Conservation (phyloP, 1,140 invertebrate species). For the Eufriesea mexicana region DNA sequence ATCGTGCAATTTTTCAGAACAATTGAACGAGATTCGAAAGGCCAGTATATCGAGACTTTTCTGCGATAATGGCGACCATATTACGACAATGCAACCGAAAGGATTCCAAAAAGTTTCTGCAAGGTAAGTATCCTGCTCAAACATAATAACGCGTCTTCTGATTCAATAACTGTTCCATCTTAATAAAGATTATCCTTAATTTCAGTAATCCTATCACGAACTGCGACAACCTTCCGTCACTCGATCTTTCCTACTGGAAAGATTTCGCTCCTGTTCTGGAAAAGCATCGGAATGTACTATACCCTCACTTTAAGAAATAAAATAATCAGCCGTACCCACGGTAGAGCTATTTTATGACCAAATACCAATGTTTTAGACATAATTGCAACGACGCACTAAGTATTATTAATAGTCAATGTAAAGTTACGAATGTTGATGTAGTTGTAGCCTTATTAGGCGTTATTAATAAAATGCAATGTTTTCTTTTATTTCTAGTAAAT, state of each 20-base stretch:
- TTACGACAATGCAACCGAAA: slow-evolving; percentile 88
- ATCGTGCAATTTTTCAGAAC: slow-evolving; percentile 84
- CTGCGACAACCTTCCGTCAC: slow-evolving; percentile 85
- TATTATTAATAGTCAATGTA: not conserved
- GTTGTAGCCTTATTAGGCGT: not conserved
- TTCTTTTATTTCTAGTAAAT: not conserved
- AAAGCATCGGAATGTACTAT: not conserved
- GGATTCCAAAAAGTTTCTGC: slow-evolving; percentile 85
- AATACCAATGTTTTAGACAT: not conserved
- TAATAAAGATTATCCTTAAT: slow-evolving; percentile 46
- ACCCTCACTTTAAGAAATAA: not conserved
- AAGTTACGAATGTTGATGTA: not conserved
- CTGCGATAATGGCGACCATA: slow-evolving; percentile 93
- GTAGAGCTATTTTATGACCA: not conserved
- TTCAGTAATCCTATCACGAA: slow-evolving; percentile 86
- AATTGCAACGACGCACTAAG: not conserved
- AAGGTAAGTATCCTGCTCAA: slow-evolving; percentile 80
- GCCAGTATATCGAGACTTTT: slow-evolving; percentile 90
- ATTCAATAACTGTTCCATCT: not conserved
- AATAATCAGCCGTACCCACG: not conserved
- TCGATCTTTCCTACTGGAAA: slow-evolving; percentile 87
- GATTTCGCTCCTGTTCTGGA: slow-evolving; percentile 71
- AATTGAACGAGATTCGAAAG: slow-evolving; percentile 93
- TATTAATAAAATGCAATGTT: slow-evolving; percentile 17
- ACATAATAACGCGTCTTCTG: not conserved